Base-by-base conservation (phyloP, 2,797 vertebrate genomes). In the Molossus alvarezi region DNA sequence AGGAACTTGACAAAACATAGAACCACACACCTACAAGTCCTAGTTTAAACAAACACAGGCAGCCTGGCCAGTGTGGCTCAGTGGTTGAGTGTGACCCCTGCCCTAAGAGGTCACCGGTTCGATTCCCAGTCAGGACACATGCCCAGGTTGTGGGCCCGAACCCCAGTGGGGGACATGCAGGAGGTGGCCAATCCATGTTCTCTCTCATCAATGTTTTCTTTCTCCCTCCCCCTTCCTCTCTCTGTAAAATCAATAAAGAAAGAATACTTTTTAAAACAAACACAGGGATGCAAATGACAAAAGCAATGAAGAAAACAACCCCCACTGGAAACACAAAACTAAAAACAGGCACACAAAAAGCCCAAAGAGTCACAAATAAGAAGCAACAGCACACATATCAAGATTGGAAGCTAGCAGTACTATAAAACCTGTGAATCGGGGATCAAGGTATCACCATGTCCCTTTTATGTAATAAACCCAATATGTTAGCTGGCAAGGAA, bases 401-500 rank as follows among this genome's bases (percentile, higher is more conserved):
- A 76, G 23, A 83, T 73, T 17, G 53, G 45, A 96, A 82, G 53
- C 15, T 71, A 14, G 55, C 2, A 51, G 76, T 62, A 13, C 11
- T 95, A 58, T 75, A 37, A 83, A 85, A 62, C 77, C 64, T 96
- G 65, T 18, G 75, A 94, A 84, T 88, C 18, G 37, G 69, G 73
- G 48, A 95, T 96, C 89, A 86, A 69, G 37, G 2, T 64, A 89
- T 81, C 60, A 72, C 37, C 29, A 21, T 62, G 57, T 83, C 72
- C 48, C n/a, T 86, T 88, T 87, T 57, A 93, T 88, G 71, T 72
- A 92, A 96, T 90, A 97, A 96, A 95, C 75, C 17, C 77, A 80
- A 57, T 83, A 81, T 37, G 60, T 84, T 86, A 88, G 18, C 79
- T 82, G 71, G 51, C 29, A 85, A 96, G 93, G 64, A 90, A 88